A percentile compares a stretch with the other conserved stretches of the same genome.
Evolutionary conservation across 2,797 vertebrate genomes (phyloP).

Genomic region (Alauda arvensis): DNA sequence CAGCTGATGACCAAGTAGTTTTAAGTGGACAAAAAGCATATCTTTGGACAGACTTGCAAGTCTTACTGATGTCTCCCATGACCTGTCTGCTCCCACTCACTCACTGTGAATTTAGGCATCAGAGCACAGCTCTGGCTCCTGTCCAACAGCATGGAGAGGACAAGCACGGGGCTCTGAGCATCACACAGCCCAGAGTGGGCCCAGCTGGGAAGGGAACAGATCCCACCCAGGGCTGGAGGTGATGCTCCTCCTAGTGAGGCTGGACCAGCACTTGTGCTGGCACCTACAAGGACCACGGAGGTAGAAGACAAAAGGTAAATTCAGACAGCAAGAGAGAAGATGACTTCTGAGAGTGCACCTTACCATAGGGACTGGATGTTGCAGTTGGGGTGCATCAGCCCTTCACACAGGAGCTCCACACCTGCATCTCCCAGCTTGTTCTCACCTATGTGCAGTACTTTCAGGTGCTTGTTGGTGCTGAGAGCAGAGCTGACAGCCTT

Average conservation of each 20-base stretch:
- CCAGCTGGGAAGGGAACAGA: neutral
- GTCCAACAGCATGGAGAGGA: neutral
- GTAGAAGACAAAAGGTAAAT: neutral
- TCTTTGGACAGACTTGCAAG: neutral
- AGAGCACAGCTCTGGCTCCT: neutral
- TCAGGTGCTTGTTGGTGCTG: constrained; percentile 62
- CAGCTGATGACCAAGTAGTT: neutral
- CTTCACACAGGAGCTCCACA: constrained; percentile 69
- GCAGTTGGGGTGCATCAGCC: constrained; percentile 71
- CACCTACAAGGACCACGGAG: neutral
- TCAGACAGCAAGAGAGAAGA: neutral
- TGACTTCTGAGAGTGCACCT: neutral
- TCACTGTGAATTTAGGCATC: neutral
- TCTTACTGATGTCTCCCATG: neutral
- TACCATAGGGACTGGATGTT: constrained; percentile 78
- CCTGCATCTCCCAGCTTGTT: constrained; percentile 78
- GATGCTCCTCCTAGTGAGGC: neutral
- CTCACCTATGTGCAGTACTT: constrained; percentile 68
- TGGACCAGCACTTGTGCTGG: neutral
- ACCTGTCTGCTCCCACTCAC: neutral
- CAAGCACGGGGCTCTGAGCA: fast-evolving
- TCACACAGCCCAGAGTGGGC: neutral
- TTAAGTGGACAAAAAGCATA: neutral
- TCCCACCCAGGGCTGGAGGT: neutral
- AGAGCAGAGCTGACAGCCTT: constrained; percentile 69